Evolutionary conservation across 2,888 invertebrate genomes (phyloP).

Genomic region (Lochmaea crataegi): DNA sequence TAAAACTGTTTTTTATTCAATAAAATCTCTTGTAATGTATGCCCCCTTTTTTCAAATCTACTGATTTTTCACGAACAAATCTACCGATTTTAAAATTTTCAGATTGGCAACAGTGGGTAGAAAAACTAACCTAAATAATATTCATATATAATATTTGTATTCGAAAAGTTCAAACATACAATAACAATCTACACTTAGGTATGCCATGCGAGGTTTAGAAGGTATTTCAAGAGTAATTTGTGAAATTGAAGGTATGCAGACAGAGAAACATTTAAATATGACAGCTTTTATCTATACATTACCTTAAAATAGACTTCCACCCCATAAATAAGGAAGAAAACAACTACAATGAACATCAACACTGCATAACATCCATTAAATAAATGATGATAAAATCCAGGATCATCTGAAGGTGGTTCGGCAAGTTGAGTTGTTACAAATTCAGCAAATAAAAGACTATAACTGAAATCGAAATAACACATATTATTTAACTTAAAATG

Average conservation of each 20-base stretch:
- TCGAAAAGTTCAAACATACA: too few relatives aligned
- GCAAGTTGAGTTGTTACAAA: conserved; percentile 70
- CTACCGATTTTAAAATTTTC: neutral
- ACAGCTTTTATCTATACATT: conserved; percentile 44
- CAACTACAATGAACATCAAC: conserved; percentile 88
- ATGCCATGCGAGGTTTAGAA: too few relatives aligned
- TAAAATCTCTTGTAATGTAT: neutral
- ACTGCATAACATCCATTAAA: conserved; percentile 94
- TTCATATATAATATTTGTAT: too few relatives aligned
- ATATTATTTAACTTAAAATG: neutral
- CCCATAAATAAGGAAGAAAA: conserved; percentile 94
- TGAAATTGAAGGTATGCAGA: too few relatives aligned
- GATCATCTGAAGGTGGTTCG: conserved; percentile 66
- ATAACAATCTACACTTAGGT: too few relatives aligned
- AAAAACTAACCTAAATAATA: too few relatives aligned
- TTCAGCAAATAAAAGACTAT: conserved; percentile 85
- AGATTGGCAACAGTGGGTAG: neutral
- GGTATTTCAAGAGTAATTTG: too few relatives aligned
- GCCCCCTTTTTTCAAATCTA: neutral
- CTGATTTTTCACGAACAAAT: too few relatives aligned
- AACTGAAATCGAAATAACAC: conserved; percentile 66
- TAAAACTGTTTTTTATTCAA: neutral
- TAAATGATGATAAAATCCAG: conserved; percentile 84
- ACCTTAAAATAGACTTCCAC: conserved; percentile 95
- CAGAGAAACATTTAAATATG: too few relatives aligned